Conservation (phyloP, 1,140 invertebrate genomes). For the Pseudomyrmex sp. region DNA sequence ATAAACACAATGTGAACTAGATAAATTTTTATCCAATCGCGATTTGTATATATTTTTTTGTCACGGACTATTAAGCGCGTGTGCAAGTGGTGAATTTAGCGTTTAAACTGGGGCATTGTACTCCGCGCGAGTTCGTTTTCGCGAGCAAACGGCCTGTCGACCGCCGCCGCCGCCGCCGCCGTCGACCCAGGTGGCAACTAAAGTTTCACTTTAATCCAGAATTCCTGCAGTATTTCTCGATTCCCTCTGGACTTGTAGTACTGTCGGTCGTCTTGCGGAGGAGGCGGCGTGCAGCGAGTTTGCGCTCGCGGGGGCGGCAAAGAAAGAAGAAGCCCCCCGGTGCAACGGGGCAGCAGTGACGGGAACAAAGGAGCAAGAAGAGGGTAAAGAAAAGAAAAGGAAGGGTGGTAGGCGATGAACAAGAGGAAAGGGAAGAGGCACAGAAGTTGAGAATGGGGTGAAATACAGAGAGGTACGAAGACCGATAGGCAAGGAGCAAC, state of each 20-base stretch:
- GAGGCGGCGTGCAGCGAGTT: conserved; percentile 36
- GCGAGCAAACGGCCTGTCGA: conserved; percentile 15
- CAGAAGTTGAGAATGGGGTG: neutral
- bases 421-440: neutral
- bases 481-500: conserved; percentile 31
- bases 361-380: conserved; percentile 36
- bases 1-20: neutral
- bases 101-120: neutral
- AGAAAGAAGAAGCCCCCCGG: conserved; percentile 6
- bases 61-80: neutral
- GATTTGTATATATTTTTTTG: too few species aligned
- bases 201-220: conserved; percentile 73
- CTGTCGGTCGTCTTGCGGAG: conserved; percentile 44
- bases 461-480: neutral
- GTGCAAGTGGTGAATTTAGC: neutral
- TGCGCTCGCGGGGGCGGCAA: conserved; percentile 8
- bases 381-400: conserved; percentile 19
- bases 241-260: conserved; percentile 46
- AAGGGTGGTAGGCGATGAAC: neutral
- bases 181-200: conserved; percentile 51
- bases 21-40: too few species aligned
- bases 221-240: conserved; percentile 63
- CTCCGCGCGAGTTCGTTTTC: conserved; percentile 32
- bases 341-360: conserved; percentile 1
- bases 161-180: conserved; percentile 32